phyloP scores from a whole-genome alignment of 2,888 invertebrate species.

The Eupithecia dodoneata region DNA sequence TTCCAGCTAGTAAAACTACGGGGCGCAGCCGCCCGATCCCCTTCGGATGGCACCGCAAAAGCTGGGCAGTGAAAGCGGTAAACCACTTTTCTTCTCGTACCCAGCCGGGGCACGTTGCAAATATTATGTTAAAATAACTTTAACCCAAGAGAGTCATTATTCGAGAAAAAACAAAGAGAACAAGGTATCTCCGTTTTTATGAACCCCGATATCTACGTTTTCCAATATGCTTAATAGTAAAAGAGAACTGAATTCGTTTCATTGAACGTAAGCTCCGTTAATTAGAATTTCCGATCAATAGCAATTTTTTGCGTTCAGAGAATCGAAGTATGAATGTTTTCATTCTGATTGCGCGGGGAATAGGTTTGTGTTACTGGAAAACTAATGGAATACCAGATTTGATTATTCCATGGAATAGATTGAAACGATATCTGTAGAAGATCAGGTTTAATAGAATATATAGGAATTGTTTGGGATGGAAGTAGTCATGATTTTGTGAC shows the following conservation, averaged over 20 bases:
- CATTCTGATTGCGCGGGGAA: conserved; percentile 8
- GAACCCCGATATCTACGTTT: not conserved
- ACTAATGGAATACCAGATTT: conserved; percentile 3
- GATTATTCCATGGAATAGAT: not conserved
- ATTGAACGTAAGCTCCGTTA: conserved; percentile 4
- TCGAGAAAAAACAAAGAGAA: not conserved
- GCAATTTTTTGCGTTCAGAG: conserved; percentile 7
- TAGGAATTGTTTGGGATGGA: not conserved
- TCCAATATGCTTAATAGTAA: not conserved
- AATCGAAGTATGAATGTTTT: not conserved
- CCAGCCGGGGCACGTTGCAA: not conserved
- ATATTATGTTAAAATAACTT: not conserved
- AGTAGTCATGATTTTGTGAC: no score
- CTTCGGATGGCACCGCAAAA: no score
- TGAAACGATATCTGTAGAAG: not conserved
- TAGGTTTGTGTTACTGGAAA: conserved; percentile 8
- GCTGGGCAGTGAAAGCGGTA: no score
- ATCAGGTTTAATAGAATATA: not conserved
- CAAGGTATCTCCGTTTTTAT: not conserved
- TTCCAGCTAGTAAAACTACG: no score
- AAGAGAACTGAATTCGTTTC: conserved; percentile 1
- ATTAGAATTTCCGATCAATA: conserved; percentile 1
- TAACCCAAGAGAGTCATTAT: not conserved
- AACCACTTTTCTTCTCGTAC: not conserved
- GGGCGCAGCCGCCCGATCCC: no score